These are phyloP conservation scores for Yponomeuta evonymella DNA, from an alignment of 2,888 invertebrate species.

Conservation along the genomic window DNA sequence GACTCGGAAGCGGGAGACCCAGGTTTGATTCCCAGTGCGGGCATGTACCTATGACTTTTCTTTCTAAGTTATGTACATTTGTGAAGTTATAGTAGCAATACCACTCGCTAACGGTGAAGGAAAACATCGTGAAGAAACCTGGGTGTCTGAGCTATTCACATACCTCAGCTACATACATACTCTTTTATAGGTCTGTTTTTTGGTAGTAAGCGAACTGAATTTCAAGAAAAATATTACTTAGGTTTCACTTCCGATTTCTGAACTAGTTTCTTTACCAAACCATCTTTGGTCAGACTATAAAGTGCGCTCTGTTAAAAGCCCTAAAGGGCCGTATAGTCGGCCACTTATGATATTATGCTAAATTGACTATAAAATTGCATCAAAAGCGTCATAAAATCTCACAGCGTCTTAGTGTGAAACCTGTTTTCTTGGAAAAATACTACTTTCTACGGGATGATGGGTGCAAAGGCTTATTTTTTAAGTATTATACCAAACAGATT, in stretches of 20 bases:
- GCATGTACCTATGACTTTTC: no score
- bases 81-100: no score
- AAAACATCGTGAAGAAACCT: no score
- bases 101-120: no score
- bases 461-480: neutral
- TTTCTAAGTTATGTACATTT: no score
- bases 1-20: no score
- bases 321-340: conserved; percentile 12
- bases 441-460: neutral
- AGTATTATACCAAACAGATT: no score
- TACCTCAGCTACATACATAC: no score
- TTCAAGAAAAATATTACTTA: neutral
- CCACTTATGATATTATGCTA: conserved; percentile 24
- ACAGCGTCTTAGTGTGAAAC: neutral
- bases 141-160: no score
- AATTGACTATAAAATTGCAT: conserved; percentile 20
- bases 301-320: neutral
- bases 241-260: neutral
- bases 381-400: conserved; percentile 18
- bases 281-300: neutral
- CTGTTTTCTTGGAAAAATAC: neutral
- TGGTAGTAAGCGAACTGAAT: neutral
- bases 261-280: neutral
- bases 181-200: no score
- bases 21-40: no score